Evolutionary conservation across 2,113 vertebrate species (phyloP).

Genomic region (pig (Sus scrofa)): DNA sequence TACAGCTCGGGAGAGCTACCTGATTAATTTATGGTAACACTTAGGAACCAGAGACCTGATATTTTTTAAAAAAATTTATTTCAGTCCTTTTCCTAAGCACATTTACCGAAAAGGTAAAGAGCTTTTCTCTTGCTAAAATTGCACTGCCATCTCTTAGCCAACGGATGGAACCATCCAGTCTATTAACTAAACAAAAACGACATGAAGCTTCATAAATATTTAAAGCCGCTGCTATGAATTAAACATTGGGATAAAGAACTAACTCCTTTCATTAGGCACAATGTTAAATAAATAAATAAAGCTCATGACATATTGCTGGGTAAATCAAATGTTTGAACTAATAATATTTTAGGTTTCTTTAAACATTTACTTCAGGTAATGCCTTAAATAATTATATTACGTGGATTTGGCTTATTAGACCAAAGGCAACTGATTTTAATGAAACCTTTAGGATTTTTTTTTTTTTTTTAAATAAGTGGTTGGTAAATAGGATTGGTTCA

Average conservation of each 20-base stretch:
- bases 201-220: slow-evolving; percentile 82
- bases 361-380: slow-evolving; percentile 83
- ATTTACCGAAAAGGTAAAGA: slow-evolving; percentile 48
- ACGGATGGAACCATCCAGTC: slow-evolving; percentile 40
- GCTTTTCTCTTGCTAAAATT: slow-evolving; percentile 62
- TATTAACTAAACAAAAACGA: slow-evolving; percentile 75
- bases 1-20: neutral
- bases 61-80: neutral
- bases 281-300: slow-evolving; percentile 81
- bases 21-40: neutral
- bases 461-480: neutral
- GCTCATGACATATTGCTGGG: slow-evolving; percentile 64
- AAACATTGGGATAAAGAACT: slow-evolving; percentile 75
- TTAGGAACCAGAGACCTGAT: neutral
- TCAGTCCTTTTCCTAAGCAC: slow-evolving; percentile 5
- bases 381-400: slow-evolving; percentile 74
- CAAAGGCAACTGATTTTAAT: slow-evolving; percentile 69
- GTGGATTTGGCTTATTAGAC: slow-evolving; percentile 78
- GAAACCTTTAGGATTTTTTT: slow-evolving; percentile 61
- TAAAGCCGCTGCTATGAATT: slow-evolving; percentile 76
- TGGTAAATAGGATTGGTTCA: slow-evolving; percentile 54
- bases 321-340: slow-evolving; percentile 82
- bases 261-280: slow-evolving; percentile 65
- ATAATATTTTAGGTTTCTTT: slow-evolving; percentile 83
- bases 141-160: slow-evolving; percentile 42